Evolutionary conservation across 2,797 vertebrate species (phyloP), one percentile per base, ranked within the genome.

Genomic region (Callimico goeldii): DNA sequence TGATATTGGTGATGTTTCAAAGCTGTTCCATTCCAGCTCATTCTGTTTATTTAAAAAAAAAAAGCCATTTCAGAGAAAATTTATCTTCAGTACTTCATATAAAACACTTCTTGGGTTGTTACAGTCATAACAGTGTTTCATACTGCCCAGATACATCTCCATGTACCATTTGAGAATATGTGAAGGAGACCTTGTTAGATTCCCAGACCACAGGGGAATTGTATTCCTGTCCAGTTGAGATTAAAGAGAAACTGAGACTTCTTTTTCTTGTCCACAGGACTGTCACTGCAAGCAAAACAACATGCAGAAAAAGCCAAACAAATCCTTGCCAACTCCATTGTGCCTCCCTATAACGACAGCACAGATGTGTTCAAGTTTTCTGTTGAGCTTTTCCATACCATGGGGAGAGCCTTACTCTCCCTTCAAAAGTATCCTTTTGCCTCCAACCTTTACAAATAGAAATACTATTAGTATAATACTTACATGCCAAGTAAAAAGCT

Each of bases 241-340:
- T 82, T 20, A 92, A 55, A 41, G 26, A 52, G 76, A 90, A 82
- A 94, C 70, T 58, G 3, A 97, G 55, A 20, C 75, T 17, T 26
- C 75, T 4, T 94, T 48, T 46, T 85, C 0, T 90, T 95, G 52
- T 83, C 92, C n/a, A 33, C 86, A 99, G 99, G 99, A 48, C 98
- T 98, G 97, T 98, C 97, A 4, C 89, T 97, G 36, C 98, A 99
- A 98, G 98, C 98, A 64, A 98, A 97, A 84, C 97, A 99, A 52
- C 98, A 98, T 75, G 86, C 92, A 0, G 97, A 97, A 50, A 95
- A 97, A 86, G 97, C 98, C 95, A 97, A 91, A 96, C 97, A 98
- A 39, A 87, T 98, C 92, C 98, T 98, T 72, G 64, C 96, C 94
- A 96, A 67, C 70, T 94, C 94, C 81, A 93, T 98, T 8, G 4